Evolutionary conservation across 2,113 vertebrate species (phyloP), one percentile per base, ranked within the genome.

Genomic region (Xyrauchen texanus): DNA sequence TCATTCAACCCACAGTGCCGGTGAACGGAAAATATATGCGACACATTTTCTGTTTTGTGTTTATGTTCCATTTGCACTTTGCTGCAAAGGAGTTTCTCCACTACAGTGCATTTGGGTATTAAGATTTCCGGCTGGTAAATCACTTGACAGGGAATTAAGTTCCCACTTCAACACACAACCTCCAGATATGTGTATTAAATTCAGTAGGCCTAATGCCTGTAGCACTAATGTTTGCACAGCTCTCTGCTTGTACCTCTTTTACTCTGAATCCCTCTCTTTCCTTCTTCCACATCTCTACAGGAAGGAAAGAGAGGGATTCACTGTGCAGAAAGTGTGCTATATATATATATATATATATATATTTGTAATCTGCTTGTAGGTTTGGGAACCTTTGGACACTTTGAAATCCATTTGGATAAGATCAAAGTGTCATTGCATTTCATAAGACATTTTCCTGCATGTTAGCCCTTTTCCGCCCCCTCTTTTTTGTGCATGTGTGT

Each of bases 151-250:
- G 42, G 70, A 89, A 88, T 86, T 83, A 83, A 77, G 65, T 82
- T 81, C 79, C 81, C 82, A 82, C 82, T 76, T 82, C 80, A 65
- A 78, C 78, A 84, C 79, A 86, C 69, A 83, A 81, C 84, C 84
- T 82, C 75, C 65, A 88, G 83, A 85, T 89, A 88, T 90, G 86
- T 83, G 83, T 82, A 78, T 76, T 84, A 79, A 82, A 86, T 83
- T 82, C 76, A 79, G 73, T 53, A 80, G 77, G 46, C 68, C 63
- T 53, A 79, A 79, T 63, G 74, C 83, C 79, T n/a, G 69, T 47
- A 64, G 83, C 76, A 73, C 61, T 74, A 46, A 62, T 84, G 60
- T 75, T 80, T 77, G 52, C 44, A 12, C 79, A 69, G 71, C 62
- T 55, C 60, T 57, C 68, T 51, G 44, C 53, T 69, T 58, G 15